phyloP scores from a whole-genome alignment of 2,888 invertebrate species.

The Leucophenga maculata region DNA sequence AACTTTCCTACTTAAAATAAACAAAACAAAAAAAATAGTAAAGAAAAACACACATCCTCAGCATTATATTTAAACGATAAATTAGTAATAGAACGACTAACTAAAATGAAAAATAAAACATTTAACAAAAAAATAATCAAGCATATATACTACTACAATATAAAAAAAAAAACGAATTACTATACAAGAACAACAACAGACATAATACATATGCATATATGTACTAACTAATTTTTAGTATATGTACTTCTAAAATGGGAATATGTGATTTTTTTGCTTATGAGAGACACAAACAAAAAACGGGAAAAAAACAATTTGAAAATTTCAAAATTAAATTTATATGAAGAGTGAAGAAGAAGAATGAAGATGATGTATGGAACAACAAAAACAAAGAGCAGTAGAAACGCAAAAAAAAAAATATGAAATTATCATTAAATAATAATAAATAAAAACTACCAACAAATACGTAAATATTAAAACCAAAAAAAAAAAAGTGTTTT shows the following conservation, averaged over 20 bases:
- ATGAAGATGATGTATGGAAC: constrained; percentile 36
- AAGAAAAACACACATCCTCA: constrained; percentile 2
- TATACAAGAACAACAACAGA: not conserved
- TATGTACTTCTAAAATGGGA: constrained; percentile 9
- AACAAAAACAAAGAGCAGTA: constrained; percentile 32
- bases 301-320: constrained; percentile 41
- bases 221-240: constrained; percentile 15
- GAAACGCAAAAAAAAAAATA: constrained; percentile 49
- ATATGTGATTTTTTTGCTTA: constrained; percentile 55
- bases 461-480: constrained; percentile 57
- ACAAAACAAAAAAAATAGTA: too few relatives aligned
- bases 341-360: not conserved
- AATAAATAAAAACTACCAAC: constrained; percentile 65
- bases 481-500: not conserved
- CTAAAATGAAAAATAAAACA: constrained; percentile 5
- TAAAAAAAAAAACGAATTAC: constrained; percentile 6
- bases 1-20: constrained; percentile 9
- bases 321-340: constrained; percentile 26
- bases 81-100: constrained; percentile 1
- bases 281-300: constrained; percentile 39
- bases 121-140: not conserved
- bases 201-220: constrained; percentile 3
- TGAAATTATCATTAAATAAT: constrained; percentile 50
- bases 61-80: constrained; percentile 3
- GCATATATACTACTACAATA: constrained; percentile 15